Conservation (phyloP, 2,888 invertebrate species). For the Rhagonycha lutea region DNA sequence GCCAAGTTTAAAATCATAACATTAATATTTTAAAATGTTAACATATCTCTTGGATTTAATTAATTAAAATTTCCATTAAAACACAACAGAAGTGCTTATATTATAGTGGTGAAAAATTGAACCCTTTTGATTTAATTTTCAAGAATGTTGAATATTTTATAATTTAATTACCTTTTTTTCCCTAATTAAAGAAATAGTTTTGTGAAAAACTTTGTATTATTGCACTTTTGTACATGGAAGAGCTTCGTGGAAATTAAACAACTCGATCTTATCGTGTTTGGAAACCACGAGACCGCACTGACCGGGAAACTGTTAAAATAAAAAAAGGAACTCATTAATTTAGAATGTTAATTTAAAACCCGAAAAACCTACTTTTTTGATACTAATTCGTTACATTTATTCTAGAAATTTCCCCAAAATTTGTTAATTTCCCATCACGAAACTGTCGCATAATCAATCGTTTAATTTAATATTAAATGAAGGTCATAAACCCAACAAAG, state of each 20-base stretch:
- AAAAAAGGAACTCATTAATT: not conserved
- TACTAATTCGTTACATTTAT: not conserved
- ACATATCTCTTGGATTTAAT: not conserved
- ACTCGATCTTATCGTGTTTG: too few relatives aligned
- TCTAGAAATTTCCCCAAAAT: not conserved
- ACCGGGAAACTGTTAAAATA: too few relatives aligned
- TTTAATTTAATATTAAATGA: not conserved
- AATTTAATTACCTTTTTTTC: too few relatives aligned
- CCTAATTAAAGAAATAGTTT: too few relatives aligned
- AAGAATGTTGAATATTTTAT: not conserved
- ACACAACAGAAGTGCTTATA: not conserved
- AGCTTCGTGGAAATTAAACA: too few relatives aligned
- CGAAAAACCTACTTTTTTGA: too few relatives aligned
- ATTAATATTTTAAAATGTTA: not conserved
- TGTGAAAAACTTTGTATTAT: too few relatives aligned
- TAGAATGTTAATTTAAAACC: not conserved
- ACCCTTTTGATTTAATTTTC: not conserved
- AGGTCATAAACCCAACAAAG: not conserved
- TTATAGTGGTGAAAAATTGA: not conserved
- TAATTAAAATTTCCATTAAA: not conserved
- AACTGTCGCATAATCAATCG: not conserved
- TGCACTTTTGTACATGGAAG: too few relatives aligned
- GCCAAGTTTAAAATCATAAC: not conserved
- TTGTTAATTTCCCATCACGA: not conserved
- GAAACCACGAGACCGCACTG: too few relatives aligned